Base-by-base conservation (phyloP, 2,888 invertebrate species). In the Eumacrocentrus americanus region DNA sequence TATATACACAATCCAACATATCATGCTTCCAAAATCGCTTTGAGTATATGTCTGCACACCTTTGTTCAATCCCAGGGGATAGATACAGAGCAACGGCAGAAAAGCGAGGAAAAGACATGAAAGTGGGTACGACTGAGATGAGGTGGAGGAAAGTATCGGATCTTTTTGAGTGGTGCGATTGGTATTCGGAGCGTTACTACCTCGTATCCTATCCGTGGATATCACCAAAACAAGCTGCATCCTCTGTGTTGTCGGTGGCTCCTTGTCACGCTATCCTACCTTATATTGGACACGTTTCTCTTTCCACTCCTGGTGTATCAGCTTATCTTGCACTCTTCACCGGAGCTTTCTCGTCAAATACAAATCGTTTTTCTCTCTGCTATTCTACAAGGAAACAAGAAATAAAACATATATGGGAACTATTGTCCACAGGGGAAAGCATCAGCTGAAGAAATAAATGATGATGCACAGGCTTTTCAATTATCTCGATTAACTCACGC, bases 111-210 rank as follows among this genome's bases (percentile, higher is more conserved):
- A 40, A 53, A 62, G 60, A 60, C 60, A 59, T 48, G 55, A 60
- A 62, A 64, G 58, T 61, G 53, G 52, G 57, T 58, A 52, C 57
- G 51, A 61, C 57, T 57, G 57, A 60, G 58, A 65, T 65, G 63
- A 65, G 65, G 52, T 61, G 22, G 23, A 23, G 50, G 34, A 50
- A 50, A 50, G 50, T 35, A 35, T 50, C 50, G 50, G 50, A 52
- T 52, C 51, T 52, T 52, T 52, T 66, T 63, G 62, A 67, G 64
- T 61, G 58, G 60, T 44, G 34, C 62, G 60, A 69, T 70, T 68
- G 65, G 67, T 70, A 70, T 70, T 68, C 70, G 66, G 64, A 55
- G 60, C 63, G 64, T 64, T 60, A 65, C 66, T 48, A 59, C 53
- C 53, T 62, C 60, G 51, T 58, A 63, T 68, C 61, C 35, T 53